Conservation (phyloP, 2,888 invertebrate species). For the Amiota mariae region DNA sequence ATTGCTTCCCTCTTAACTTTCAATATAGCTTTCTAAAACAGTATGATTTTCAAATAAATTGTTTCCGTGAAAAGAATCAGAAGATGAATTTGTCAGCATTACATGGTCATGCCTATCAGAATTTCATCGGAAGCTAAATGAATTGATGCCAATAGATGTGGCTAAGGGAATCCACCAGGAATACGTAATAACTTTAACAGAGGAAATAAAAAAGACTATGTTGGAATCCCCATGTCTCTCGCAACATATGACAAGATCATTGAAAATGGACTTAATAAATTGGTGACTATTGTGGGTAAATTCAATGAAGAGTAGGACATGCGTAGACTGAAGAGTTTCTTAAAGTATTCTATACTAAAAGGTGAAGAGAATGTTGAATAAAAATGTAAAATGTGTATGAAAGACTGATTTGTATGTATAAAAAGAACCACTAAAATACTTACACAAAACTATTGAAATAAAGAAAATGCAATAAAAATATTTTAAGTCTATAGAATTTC, state of each 20-base stretch:
- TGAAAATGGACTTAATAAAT: background rate
- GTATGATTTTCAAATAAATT: background rate
- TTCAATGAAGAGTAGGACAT: background rate
- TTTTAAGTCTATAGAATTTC: no score
- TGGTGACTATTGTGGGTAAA: background rate
- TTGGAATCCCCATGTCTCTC: background rate
- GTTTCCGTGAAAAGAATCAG: background rate
- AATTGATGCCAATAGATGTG: background rate
- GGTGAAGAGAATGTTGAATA: no score
- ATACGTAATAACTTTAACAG: background rate
- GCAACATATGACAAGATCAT: background rate
- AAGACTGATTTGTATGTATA: no score
- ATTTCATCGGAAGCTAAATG: background rate
- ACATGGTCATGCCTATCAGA: constrained; percentile 1
- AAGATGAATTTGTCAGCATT: background rate
- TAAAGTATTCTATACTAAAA: background rate
- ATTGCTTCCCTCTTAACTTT: background rate
- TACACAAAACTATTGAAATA: no score
- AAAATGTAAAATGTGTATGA: no score
- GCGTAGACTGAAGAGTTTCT: background rate
- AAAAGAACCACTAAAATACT: no score
- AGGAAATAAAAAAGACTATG: background rate
- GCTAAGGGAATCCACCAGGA: background rate
- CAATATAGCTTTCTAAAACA: background rate
- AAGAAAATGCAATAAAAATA: no score